Conservation (phyloP, 2,113 vertebrate species). For the Gallinago paraguaiae region DNA sequence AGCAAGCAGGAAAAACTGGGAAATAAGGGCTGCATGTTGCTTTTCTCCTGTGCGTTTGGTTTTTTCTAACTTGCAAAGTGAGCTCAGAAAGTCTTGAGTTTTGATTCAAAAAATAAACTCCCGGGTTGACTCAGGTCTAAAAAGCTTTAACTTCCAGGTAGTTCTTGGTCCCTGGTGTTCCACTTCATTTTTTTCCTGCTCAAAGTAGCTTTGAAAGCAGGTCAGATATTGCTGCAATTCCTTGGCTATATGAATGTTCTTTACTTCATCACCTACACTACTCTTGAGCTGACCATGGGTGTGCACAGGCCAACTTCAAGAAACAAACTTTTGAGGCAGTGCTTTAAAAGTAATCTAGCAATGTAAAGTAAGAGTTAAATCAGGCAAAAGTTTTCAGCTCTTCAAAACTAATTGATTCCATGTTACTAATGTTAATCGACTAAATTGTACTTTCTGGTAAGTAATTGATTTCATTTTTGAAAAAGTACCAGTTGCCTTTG, state of each 20-base stretch:
- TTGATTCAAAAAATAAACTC: background rate
- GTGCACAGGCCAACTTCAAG: background rate
- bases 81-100: background rate
- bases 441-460: background rate
- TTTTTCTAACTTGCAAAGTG: background rate
- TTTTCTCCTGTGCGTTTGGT: background rate
- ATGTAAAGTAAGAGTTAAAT: background rate
- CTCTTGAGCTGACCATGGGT: background rate
- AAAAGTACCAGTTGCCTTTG: background rate
- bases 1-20: background rate
- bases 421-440: background rate
- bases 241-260: background rate
- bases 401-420: background rate
- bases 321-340: background rate
- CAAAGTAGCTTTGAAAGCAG: background rate
- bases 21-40: background rate
- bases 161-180: background rate
- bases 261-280: background rate
- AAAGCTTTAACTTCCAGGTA: background rate
- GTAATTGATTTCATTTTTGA: background rate
- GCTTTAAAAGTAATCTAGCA: background rate
- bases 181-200: background rate
- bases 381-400: background rate
- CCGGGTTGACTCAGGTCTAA: background rate
- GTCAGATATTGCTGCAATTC: background rate